Evolutionary conservation across 2,888 invertebrate genomes (phyloP), one percentile per base, ranked within the genome.

Genomic region (Lasioglossum morio): DNA sequence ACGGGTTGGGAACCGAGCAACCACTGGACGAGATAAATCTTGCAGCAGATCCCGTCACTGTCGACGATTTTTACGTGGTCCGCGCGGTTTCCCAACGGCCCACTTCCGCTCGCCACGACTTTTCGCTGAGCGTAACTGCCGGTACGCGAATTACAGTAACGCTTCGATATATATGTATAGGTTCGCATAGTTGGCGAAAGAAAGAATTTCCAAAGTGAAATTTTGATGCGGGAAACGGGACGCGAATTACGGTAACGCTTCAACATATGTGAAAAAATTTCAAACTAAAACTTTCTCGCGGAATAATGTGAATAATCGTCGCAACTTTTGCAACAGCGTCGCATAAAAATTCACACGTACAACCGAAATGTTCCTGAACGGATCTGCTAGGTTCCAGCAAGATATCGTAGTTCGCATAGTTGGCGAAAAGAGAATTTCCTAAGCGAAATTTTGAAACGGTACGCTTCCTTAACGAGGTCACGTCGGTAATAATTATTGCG

Each of bases 1-100:
- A 12, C n/a, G 12, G 57, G 27, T 27, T 63, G 30, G 63, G 30
- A 63, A 63, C 63, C 30, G 63, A 60, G 30, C 63, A 63, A 16
- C 63, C 63, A 30, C 66, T 34, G 66, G 34, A 34, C 34, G 19
- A 66, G 69, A 85, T 84, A 84, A 85, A 85, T 85, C 85, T 84
- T 79, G 79, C 79, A 77, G 27, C 43, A 48, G 43, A 46, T 77
- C 60, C 73, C n/a, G 77, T 85, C 80, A 63, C 70, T 72, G 46
- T 46, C 77, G 57, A 48, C 53, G 16, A 74, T 46, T 48, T 48
- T 72, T 63, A 14, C 60, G 60, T 8, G 73, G 73, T 34, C 43
- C 69, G 10, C n/a, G 60, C 60, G 73, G 30, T 43, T 40, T 74
- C 72, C 37, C 79, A 63, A n/a, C 63, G 63, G 63, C 16, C 30